phyloP scores from a whole-genome alignment of 2,888 invertebrate species.

The Chrysodeixis includens region DNA sequence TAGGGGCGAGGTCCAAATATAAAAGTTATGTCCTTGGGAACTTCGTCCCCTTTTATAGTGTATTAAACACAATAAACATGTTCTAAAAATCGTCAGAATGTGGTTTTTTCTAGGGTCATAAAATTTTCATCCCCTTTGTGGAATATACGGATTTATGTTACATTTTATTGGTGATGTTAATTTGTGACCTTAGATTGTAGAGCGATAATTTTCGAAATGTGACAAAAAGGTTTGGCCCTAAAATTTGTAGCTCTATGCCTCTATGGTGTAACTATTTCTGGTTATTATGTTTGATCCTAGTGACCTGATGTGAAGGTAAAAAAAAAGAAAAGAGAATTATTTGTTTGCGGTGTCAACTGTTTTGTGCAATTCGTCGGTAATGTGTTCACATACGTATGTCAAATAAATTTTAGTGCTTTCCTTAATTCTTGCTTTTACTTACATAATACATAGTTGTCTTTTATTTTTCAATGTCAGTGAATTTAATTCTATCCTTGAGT shows the following conservation, averaged over 20 bases:
- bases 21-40: slow-evolving; percentile 83
- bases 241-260: background rate
- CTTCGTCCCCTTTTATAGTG: slow-evolving; percentile 67
- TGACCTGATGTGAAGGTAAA: slow-evolving; percentile 12
- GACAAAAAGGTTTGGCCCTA: slow-evolving; percentile 14
- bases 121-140: slow-evolving; percentile 62
- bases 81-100: slow-evolving; percentile 70
- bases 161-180: slow-evolving; percentile 58
- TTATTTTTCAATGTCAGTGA: no score
- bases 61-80: slow-evolving; percentile 73
- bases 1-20: slow-evolving; percentile 69
- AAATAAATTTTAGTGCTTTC: no score
- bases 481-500: no score
- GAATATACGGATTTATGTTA: slow-evolving; percentile 37
- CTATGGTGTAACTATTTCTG: slow-evolving; percentile 11
- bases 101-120: slow-evolving; percentile 68
- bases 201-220: slow-evolving; percentile 25
- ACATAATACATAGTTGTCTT: no score
- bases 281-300: slow-evolving; percentile 20
- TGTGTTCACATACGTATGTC: no score
- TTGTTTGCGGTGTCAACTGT: background rate
- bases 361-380: background rate
- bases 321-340: background rate
- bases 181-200: slow-evolving; percentile 52
- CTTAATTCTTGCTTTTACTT: no score